Conservation (phyloP, 1,140 invertebrate species). For the Anoplolepis gracilipes region DNA sequence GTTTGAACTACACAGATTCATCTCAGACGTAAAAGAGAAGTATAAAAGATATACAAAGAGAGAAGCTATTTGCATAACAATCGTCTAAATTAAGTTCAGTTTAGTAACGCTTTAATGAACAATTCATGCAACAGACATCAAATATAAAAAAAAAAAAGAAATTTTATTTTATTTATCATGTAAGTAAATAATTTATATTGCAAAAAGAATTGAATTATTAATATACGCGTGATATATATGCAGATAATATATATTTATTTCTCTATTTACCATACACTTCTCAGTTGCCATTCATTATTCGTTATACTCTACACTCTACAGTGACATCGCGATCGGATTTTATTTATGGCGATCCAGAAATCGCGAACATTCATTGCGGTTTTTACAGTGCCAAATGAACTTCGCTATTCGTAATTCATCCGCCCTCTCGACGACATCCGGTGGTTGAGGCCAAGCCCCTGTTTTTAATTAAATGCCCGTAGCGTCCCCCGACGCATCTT, state of each 20-base stretch:
- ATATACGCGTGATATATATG: background rate
- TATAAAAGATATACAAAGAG: no score
- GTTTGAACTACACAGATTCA: background rate
- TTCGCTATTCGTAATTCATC: conserved; percentile 56
- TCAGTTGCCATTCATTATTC: conserved; percentile 3
- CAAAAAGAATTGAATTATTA: background rate
- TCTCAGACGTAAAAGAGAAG: no score
- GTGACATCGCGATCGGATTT: background rate
- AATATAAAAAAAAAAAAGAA: no score
- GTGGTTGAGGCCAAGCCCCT: conserved; percentile 59
- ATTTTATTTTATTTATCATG: background rate
- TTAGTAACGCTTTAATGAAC: background rate
- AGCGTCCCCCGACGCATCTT: background rate
- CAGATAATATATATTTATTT: background rate
- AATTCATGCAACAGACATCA: no score
- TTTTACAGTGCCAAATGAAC: conserved; percentile 67
- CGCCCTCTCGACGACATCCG: conserved; percentile 32
- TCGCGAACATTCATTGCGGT: conserved; percentile 43
- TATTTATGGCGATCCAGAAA: conserved; percentile 43
- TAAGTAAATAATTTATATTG: background rate
- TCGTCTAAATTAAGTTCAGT: background rate
- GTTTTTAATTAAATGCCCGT: conserved; percentile 76
- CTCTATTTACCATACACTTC: background rate
- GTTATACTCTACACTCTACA: background rate
- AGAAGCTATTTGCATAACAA: background rate